Percentiles rank a stretch among this genome's conserved stretches.
phyloP scores from a whole-genome alignment of 1,140 invertebrate genomes.

The Philopotamus ludificatus region DNA sequence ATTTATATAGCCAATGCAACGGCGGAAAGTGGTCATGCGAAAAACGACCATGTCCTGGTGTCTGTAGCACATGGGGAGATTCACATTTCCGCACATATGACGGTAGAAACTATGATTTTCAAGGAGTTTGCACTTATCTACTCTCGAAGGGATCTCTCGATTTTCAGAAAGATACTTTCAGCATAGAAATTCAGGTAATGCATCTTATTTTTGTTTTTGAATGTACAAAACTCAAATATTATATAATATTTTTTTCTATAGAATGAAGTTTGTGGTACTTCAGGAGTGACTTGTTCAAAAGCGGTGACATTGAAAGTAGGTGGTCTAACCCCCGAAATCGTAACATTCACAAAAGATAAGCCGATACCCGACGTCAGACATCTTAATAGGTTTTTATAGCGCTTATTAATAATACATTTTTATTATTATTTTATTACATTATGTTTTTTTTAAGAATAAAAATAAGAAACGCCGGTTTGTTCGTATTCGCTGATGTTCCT shows the following conservation, averaged over 20 bases:
- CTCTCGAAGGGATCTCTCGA: constrained; percentile 68
- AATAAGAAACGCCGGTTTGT: constrained; percentile 60
- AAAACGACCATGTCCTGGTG: constrained; percentile 62
- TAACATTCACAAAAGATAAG: constrained; percentile 55
- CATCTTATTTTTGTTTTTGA: constrained; percentile 2
- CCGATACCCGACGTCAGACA: constrained; percentile 50
- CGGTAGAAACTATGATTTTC: constrained; percentile 79
- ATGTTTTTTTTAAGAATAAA: constrained; percentile 39
- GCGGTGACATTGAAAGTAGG: constrained; percentile 69
- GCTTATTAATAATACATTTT: constrained; percentile 1
- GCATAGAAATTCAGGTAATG: constrained; percentile 69
- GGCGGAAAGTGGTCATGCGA: constrained; percentile 70
- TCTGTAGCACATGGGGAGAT: constrained; percentile 81
- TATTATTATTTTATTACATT: neutral
- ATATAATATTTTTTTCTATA: constrained; percentile 55
- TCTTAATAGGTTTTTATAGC: constrained; percentile 49
- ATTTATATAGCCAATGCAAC: constrained; percentile 60
- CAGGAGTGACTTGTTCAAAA: constrained; percentile 85
- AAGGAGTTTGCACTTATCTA: constrained; percentile 84
- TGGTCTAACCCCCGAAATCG: constrained; percentile 58
- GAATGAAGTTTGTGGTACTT: constrained; percentile 81
- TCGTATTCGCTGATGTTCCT: constrained; percentile 75
- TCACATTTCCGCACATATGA: constrained; percentile 88
- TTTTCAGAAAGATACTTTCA: constrained; percentile 63
- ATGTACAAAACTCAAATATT: no score